Evolutionary conservation across 2,113 vertebrate genomes (phyloP).

Genomic region (Sinocyclocheilus rhinocerous): DNA sequence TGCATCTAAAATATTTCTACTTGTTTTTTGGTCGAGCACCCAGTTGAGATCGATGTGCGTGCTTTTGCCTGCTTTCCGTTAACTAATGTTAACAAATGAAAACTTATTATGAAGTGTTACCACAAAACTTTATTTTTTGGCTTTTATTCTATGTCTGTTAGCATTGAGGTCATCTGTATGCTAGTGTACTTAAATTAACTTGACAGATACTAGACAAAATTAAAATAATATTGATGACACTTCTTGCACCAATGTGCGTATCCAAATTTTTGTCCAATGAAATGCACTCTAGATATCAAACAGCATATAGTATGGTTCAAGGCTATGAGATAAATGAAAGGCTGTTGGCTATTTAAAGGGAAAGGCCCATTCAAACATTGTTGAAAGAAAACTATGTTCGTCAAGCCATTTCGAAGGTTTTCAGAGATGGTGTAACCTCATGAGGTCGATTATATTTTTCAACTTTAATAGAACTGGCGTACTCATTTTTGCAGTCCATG

Average conservation of each 20-base stretch:
- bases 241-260: background rate
- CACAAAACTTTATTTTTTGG: too few species aligned
- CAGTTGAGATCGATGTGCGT: too few species aligned
- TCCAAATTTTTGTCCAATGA: background rate
- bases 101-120: too few species aligned
- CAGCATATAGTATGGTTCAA: background rate
- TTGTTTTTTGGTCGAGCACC: too few species aligned
- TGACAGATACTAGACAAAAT: background rate
- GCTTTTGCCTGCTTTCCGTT: too few species aligned
- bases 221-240: background rate
- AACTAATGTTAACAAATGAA: too few species aligned
- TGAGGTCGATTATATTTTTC: background rate
- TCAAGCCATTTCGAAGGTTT: background rate
- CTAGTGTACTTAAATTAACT: too few species aligned
- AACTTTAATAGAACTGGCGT: background rate
- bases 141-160: too few species aligned
- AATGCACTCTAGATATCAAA: background rate
- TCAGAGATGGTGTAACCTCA: background rate
- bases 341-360: background rate
- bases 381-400: background rate
- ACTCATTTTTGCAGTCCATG: background rate
- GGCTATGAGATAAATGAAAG: background rate
- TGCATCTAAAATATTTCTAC: too few species aligned
- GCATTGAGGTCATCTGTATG: too few species aligned
- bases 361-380: background rate